These are phyloP conservation scores for Pelvicachromis taeniatus DNA, from an alignment of 2,113 vertebrate genomes.

Conservation along the genomic window DNA sequence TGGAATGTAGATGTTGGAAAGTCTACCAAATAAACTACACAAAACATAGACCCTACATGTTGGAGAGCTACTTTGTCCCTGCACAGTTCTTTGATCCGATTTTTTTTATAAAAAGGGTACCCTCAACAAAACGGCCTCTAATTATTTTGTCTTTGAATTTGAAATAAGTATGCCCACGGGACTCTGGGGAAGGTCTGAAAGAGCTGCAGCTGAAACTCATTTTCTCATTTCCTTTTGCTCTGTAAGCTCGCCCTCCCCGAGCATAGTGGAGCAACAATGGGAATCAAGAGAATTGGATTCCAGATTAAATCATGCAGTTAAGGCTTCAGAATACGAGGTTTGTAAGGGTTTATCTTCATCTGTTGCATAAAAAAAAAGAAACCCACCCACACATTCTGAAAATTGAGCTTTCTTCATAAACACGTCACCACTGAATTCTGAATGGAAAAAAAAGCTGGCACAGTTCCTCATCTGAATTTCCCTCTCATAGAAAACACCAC, in stretches of 20 bases:
- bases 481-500: neutral
- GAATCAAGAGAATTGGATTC: constrained; percentile 9
- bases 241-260: neutral
- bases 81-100: constrained; percentile 31
- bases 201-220: constrained; percentile 42
- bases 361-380: neutral
- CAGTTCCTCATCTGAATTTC: neutral
- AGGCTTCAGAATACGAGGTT: neutral
- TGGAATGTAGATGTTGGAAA: neutral
- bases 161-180: constrained; percentile 41
- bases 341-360: neutral
- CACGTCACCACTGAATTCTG: neutral
- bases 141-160: constrained; percentile 63
- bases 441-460: neutral
- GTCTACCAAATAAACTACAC: neutral
- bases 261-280: neutral
- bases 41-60: neutral
- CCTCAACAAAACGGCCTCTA: constrained; percentile 55
- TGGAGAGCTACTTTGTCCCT: neutral
- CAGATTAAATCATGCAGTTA: constrained; percentile 27
- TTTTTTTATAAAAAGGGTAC: constrained; percentile 47
- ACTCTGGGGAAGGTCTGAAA: constrained; percentile 33
- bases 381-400: neutral
- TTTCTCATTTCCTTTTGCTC: constrained; percentile 20
- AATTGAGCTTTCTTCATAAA: neutral